Evolutionary conservation across 2,888 invertebrate species (phyloP).

Genomic region (Teleiodes luculella): DNA sequence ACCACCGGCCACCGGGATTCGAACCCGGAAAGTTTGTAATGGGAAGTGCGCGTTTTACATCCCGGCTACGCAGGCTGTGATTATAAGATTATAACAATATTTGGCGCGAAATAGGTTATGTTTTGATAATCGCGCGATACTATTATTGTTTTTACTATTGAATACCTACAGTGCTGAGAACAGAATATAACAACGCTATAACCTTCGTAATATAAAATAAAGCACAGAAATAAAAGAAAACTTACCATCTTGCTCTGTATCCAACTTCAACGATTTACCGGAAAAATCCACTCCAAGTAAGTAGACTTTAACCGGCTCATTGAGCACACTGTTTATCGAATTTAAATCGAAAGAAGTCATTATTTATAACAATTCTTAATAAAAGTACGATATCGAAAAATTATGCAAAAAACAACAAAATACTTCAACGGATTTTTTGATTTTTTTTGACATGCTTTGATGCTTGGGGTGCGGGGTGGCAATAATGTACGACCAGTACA

Average conservation of each 20-base stretch:
- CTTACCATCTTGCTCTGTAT: slow-evolving; percentile 88
- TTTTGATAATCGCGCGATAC: not conserved
- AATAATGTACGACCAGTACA: too few species aligned
- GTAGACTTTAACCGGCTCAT: slow-evolving; percentile 57
- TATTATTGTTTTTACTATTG: not conserved
- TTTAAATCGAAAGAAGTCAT: slow-evolving; percentile 78
- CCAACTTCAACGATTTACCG: slow-evolving; percentile 87
- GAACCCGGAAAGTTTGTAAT: too few species aligned
- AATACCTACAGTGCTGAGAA: too few species aligned
- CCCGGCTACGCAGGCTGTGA: too few species aligned
- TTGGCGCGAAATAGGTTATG: slow-evolving; percentile 6
- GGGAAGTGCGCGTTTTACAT: too few species aligned
- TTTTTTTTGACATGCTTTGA: slow-evolving; percentile 32
- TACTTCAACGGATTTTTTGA: slow-evolving; percentile 50
- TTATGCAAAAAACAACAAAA: slow-evolving; percentile 33
- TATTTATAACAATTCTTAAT: slow-evolving; percentile 29
- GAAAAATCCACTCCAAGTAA: slow-evolving; percentile 90
- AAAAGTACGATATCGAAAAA: slow-evolving; percentile 27
- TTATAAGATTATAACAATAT: too few species aligned
- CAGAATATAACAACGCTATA: not conserved
- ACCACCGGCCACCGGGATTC: too few species aligned
- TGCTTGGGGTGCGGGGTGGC: too few species aligned
- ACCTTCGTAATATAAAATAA: not conserved
- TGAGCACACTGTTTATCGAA: slow-evolving; percentile 71
- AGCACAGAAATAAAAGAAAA: slow-evolving; percentile 12